Percentiles rank a stretch among this genome's conserved stretches.
Evolutionary conservation across 2,888 invertebrate species (phyloP).

Genomic region (Eledona agricola): DNA sequence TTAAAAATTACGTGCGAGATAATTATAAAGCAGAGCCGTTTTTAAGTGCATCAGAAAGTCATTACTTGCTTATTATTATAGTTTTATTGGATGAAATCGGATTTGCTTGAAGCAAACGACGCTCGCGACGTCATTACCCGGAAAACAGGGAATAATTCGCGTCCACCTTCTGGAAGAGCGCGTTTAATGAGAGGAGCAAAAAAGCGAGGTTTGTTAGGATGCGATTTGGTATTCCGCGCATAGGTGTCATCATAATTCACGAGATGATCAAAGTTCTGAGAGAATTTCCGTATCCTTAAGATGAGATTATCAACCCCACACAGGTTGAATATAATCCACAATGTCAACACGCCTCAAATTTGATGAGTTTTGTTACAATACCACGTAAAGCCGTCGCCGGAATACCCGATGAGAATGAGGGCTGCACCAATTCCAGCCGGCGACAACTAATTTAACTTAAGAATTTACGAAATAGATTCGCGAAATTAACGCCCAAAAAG

Average conservation of each 20-base stretch:
- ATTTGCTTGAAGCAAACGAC: neutral
- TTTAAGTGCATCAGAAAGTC: no score
- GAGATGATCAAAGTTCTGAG: conserved; percentile 63
- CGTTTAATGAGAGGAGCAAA: no score
- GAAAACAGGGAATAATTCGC: no score
- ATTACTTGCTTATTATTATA: no score
- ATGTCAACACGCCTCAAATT: conserved; percentile 63
- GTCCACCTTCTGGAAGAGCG: no score
- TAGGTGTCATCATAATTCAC: conserved; percentile 59
- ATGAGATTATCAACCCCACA: conserved; percentile 61
- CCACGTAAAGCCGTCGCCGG: conserved; percentile 54
- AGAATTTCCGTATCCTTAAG: conserved; percentile 61
- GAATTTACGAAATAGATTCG: conserved; percentile 21
- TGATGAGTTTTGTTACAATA: conserved; percentile 63
- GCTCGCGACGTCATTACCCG: no score
- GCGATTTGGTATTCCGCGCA: conserved; percentile 56
- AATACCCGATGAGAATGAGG: conserved; percentile 56
- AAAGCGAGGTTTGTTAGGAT: conserved; percentile 35
- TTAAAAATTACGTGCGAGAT: no score
- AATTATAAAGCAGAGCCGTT: no score
- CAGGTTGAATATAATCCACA: conserved; percentile 61
- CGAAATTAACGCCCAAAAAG: conserved; percentile 7
- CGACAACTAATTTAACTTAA: conserved; percentile 44
- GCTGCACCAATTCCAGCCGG: conserved; percentile 29
- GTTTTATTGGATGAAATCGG: no score